Base-by-base conservation (phyloP, 2,888 invertebrate species). In the Terebella lapidaria region DNA sequence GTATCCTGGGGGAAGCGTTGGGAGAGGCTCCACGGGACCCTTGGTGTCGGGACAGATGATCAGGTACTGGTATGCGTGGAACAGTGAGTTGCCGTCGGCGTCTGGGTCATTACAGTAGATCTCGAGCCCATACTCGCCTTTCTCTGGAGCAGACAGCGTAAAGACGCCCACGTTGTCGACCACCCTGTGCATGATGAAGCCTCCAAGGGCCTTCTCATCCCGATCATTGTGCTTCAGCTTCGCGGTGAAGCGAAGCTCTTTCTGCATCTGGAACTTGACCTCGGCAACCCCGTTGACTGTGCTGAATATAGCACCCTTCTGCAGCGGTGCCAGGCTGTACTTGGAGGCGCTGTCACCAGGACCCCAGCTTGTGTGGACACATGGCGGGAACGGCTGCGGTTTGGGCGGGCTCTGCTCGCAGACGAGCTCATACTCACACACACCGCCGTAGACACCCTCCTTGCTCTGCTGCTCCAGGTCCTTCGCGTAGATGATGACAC, bases 281-380 rank as follows among this genome's bases (percentile, higher is more conserved):
- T 80, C 79, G 3, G 74, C 75, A 60, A 78, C 75, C 28, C 78
- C 78, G 15, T 77, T 75, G 10, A 70, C 70, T 0, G 78, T 78
- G 60, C 73, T 58, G 58, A 80, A 70, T n/a, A 72, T 73, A 49
- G 77, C 76, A 0, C 76, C 74, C 62, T 74, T 75, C 64, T 77
- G 77, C 65, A 74, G 74, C 0, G 79, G 75, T 15, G 67, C 68
- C 55, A 80, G 67, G 52, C 72, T 71, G 62, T 79, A 78, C 61
- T 74, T 75, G 70, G 74, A 71, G 3, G 74, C 74, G 27, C 74
- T 73, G 47, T 71, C 70, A 3, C 77, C 77, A 5, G 76, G 74
- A 2, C 80, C 80, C 78, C 80, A 81, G 66, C 72, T 76, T n/a
- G 78, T 71, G 67, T 76, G 76, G 25, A 78, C 76, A 68, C 79